phyloP scores from a whole-genome alignment of 2,888 invertebrate species.

The Tenthredo mesomela region DNA sequence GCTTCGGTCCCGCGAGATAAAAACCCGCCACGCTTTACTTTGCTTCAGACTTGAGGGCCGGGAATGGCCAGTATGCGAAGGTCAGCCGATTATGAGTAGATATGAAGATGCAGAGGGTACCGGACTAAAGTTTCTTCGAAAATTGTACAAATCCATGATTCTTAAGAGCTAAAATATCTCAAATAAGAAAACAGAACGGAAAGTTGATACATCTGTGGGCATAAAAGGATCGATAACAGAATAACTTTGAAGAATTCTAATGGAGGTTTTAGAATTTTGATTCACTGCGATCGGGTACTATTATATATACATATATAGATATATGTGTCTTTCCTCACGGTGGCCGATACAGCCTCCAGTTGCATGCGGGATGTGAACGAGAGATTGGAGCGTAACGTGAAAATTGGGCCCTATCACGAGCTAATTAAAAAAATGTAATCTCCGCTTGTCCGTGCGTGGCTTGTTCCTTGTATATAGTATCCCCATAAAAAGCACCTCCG shows the following conservation, averaged over 20 bases:
- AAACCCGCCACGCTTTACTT: constrained; percentile 70
- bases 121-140: constrained; percentile 48
- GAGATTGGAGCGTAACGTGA: constrained; percentile 40
- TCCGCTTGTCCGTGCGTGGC: constrained; percentile 18
- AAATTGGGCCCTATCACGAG: constrained; percentile 43
- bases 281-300: not conserved
- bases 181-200: not conserved
- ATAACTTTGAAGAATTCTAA: not conserved
- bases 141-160: constrained; percentile 46
- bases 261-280: not conserved
- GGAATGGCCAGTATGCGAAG: constrained; percentile 76
- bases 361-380: constrained; percentile 11
- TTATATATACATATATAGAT: not conserved
- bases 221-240: not conserved
- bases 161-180: not conserved
- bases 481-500: too few species aligned
- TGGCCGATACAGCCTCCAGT: not conserved
- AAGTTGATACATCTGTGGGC: not conserved
- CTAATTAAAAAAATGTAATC: constrained; percentile 51
- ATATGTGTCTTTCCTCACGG: not conserved
- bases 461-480: constrained; percentile 12
- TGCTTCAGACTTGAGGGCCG: constrained; percentile 64
- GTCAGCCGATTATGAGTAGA: constrained; percentile 73
- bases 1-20: constrained; percentile 72
- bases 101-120: constrained; percentile 52